These are phyloP conservation scores for Teleiodes luculella DNA, from an alignment of 2,888 invertebrate species.

Conservation along the genomic window DNA sequence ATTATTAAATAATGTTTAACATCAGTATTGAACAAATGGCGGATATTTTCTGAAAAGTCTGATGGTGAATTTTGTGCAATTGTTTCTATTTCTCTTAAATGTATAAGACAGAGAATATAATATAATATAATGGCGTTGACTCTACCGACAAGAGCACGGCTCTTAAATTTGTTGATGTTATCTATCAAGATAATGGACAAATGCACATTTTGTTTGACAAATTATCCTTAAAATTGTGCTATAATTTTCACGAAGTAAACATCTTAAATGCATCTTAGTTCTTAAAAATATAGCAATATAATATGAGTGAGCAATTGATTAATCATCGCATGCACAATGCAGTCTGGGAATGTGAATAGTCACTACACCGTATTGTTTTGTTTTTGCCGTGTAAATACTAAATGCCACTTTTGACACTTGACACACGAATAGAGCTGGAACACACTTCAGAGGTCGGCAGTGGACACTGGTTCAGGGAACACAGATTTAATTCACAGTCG, in stretches of 20 bases:
- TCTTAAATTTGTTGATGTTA: too few species aligned
- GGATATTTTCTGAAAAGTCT: too few species aligned
- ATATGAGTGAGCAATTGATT: background rate
- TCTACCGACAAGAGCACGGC: too few species aligned
- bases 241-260: too few species aligned
- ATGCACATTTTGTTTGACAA: too few species aligned
- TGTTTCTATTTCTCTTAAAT: too few species aligned
- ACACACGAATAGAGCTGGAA: conserved; percentile 76
- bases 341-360: background rate
- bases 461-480: conserved; percentile 82
- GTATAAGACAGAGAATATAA: too few species aligned
- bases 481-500: conserved; percentile 81
- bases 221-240: too few species aligned
- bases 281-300: background rate
- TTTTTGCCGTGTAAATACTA: conserved; percentile 77
- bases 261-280: too few species aligned
- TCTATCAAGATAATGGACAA: too few species aligned
- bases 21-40: too few species aligned
- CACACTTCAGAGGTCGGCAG: conserved; percentile 77
- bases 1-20: background rate
- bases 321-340: background rate
- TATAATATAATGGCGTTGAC: too few species aligned
- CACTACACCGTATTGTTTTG: conserved; percentile 51
- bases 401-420: conserved; percentile 66
- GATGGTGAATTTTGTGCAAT: background rate